These are phyloP conservation scores for Thymelicus lineola DNA, from an alignment of 2,888 invertebrate species.

Conservation along the genomic window DNA sequence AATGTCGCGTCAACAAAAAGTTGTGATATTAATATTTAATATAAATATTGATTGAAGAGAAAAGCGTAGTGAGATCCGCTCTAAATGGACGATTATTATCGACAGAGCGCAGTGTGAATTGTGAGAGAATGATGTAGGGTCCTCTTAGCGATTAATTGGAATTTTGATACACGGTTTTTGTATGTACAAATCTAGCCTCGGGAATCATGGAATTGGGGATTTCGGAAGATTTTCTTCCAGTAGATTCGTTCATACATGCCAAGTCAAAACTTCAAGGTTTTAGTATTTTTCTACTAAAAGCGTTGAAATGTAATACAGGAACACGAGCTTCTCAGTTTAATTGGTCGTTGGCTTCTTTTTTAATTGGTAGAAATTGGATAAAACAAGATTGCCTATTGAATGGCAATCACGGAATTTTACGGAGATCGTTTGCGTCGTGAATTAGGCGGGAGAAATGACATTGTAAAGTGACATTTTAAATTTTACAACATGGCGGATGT, in stretches of 20 bases:
- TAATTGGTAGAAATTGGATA: constrained; percentile 42
- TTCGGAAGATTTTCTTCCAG: constrained; percentile 36
- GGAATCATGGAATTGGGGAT: constrained; percentile 12
- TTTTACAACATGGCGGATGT: background rate
- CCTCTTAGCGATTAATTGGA: constrained; percentile 62
- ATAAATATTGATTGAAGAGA: constrained; percentile 34
- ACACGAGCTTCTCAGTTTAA: constrained; percentile 78
- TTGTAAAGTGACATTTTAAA: background rate
- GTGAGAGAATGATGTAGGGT: constrained; percentile 60
- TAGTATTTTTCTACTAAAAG: constrained; percentile 78
- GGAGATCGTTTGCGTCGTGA: background rate
- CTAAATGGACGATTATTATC: constrained; percentile 19
- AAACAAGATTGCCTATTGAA: background rate
- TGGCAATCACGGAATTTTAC: background rate
- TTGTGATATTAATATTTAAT: constrained; percentile 30
- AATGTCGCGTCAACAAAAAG: constrained; percentile 33
- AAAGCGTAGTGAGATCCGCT: constrained; percentile 15
- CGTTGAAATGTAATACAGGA: constrained; percentile 76
- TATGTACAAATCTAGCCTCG: constrained; percentile 12
- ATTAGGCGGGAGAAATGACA: background rate
- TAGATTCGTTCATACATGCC: constrained; percentile 47
- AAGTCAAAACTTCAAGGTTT: constrained; percentile 57
- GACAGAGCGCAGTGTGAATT: constrained; percentile 40
- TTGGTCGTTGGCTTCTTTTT: constrained; percentile 64
- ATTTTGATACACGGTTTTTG: constrained; percentile 44